Evolutionary conservation across 2,888 invertebrate species (phyloP), one percentile per base, ranked within the genome.

Genomic region (Scelioninae gen. 1): DNA sequence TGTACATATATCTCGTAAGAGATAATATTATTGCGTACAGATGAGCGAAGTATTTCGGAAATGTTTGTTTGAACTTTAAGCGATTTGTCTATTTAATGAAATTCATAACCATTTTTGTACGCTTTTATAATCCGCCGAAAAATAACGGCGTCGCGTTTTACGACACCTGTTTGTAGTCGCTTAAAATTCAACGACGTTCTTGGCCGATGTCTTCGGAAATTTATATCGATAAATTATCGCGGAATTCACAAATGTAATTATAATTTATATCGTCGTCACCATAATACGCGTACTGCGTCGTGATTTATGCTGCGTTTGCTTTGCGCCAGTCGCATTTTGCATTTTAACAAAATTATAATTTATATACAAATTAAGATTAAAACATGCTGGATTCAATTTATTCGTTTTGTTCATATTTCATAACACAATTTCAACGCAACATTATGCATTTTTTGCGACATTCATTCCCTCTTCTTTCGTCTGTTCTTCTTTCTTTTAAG

Each of bases 111-210:
- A 76, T 69, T 81, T 60, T 78, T 47, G 55, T 77, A 40, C 31
- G 81, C 84, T 78, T 84, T 84, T 63, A n/a, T n/a, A 81, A 81
- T 81, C 69, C 66, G 74, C 74, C 84, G 84, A 77, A 77, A 76
- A 84, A 51, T 84, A 84, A 81, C 81, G 81, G 81, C 81, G 78
- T 60, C 65, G 81, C 78, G 71, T 81, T 84, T 84, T 84, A 84
- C 62, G 84, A 78, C 84, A 84, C 81, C 78, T 81, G 81, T 80
- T 84, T 78, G 72, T 71, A 71, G 82, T 65, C 82, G 84, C 86
- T 87, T 85, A 85, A 83, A 85, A 87, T 87, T 87, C 87, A 82
- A 86, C 85, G 86, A 84, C 83, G 86, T 86, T 85, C 84, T 85
- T 78, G 82, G 63, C 60, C 81, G 82, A 66, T 62, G 74, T 75